Evolutionary conservation across 37 sponge, comb jelly and placozoan genomes (phyloP).

Genomic region (Dysidea cf. avara): DNA sequence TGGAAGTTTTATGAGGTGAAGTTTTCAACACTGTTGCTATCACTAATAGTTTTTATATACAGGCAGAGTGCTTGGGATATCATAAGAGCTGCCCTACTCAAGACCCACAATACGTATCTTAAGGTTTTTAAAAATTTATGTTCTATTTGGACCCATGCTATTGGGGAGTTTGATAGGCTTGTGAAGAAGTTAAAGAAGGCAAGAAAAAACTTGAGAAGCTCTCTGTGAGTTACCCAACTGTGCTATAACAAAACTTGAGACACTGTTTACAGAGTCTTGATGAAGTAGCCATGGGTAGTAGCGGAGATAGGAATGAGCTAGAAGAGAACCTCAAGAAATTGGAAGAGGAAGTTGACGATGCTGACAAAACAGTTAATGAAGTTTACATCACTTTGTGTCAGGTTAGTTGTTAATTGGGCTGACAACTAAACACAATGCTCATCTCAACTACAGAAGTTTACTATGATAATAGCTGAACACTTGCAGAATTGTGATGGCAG

Average conservation of each 20-base stretch:
- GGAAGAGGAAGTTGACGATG: constrained; percentile 58
- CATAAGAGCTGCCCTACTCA: constrained; percentile 34
- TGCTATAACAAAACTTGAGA: too few species aligned
- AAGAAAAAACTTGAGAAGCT: constrained; percentile 46
- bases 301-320: constrained; percentile 46
- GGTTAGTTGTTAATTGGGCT: neutral
- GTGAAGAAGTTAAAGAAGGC: constrained; percentile 42
- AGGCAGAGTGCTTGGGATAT: constrained; percentile 64
- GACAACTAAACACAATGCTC: neutral
- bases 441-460: too few species aligned
- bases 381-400: constrained; percentile 47
- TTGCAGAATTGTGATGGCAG: neutral
- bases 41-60: neutral
- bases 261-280: constrained; percentile 26
- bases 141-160: too few species aligned
- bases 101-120: constrained; percentile 39
- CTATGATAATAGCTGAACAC: too few species aligned
- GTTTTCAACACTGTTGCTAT: neutral
- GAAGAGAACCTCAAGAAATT: constrained; percentile 30
- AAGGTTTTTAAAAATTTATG: too few species aligned
- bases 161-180: too few species aligned
- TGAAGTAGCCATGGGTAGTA: constrained; percentile 60
- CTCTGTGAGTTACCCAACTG: neutral
- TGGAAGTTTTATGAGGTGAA: constrained; percentile 35
- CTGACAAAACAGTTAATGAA: constrained; percentile 45